Base-by-base conservation (phyloP, 2,113 vertebrate species). In the Triplophysa dalaica region DNA sequence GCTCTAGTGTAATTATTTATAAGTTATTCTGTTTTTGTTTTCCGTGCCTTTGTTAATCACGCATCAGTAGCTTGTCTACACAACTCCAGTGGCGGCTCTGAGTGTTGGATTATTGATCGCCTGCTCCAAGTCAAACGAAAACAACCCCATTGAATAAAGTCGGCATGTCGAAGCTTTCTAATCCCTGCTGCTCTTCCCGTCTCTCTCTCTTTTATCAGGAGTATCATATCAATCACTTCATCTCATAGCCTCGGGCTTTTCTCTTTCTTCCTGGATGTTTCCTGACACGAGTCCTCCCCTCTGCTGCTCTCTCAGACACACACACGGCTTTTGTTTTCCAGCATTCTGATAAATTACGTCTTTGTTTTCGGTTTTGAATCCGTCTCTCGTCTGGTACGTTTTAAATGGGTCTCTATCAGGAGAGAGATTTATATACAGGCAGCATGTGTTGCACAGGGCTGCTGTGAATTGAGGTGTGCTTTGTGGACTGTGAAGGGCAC, bases 401-500 rank as follows among this genome's bases (percentile, higher is more conserved):
- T 84, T 70, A 56, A 78, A 69, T 58, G 81, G 1, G 9, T 78
- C 52, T 86, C 81, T 72, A 80, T 84, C n/a, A 29, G 72, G 64
- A 24, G 50, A 8, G 45, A 74, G 85, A 81, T 69, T 48, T 80
- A 82, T 79, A 83, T 2, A 12, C 24, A 9, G 11, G 19, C 58
- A 54, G 80, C 6, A 50, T 61, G n/a, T 48, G 78, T 64, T 64
- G 79, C 79, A 75, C 62, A 17, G 64, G 86, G 81, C 75, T 56
- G 81, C 75, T 67, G 22, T 16, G 52, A 64, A 62, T 78, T 81
- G 78, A 70, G 79, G 74, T 74, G 76, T 77, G 74, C 87, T 79
- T 78, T 69, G 69, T 87, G 87, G 84, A 86, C 87, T 88, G 70
- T 89, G 90, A 92, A 93, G 88, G 89, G 83, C 79, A 74, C 74